A percentile compares a stretch with the other conserved stretches of the same genome.
phyloP scores from a whole-genome alignment of 2,888 invertebrate species.

The Troides helena region DNA sequence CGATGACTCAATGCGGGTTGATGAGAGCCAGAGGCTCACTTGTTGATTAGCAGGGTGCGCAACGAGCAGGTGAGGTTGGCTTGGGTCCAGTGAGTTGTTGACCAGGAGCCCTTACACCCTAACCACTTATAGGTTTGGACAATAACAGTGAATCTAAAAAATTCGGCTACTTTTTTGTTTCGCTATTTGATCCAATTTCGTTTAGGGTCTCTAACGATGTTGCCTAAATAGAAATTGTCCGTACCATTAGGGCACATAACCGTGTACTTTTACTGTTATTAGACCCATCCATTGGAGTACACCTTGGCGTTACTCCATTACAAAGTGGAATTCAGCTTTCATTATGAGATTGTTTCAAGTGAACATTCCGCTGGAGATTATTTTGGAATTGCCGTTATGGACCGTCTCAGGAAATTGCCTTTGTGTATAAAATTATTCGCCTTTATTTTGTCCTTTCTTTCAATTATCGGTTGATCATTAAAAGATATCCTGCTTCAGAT shows the following conservation, averaged over 20 bases:
- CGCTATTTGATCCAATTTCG: slow-evolving; percentile 20
- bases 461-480: too few species aligned
- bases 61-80: too few species aligned
- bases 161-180: slow-evolving; percentile 5
- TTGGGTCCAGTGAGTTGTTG: too few species aligned
- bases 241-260: slow-evolving; percentile 28
- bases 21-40: too few species aligned
- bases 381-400: slow-evolving; percentile 21
- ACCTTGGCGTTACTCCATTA: slow-evolving; percentile 20
- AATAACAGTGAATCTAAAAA: neutral
- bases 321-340: slow-evolving; percentile 18
- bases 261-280: slow-evolving; percentile 29
- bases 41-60: too few species aligned
- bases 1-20: too few species aligned
- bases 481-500: too few species aligned
- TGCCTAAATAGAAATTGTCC: slow-evolving; percentile 31
- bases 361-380: slow-evolving; percentile 21
- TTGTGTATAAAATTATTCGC: neutral
- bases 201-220: slow-evolving; percentile 26
- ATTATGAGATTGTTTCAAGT: slow-evolving; percentile 26
- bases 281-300: slow-evolving; percentile 22
- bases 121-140: too few species aligned
- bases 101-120: too few species aligned
- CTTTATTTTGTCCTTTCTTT: neutral
- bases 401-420: slow-evolving; percentile 16